Conservation (phyloP, 2,888 invertebrate species). For the Microchrysa polita region DNA sequence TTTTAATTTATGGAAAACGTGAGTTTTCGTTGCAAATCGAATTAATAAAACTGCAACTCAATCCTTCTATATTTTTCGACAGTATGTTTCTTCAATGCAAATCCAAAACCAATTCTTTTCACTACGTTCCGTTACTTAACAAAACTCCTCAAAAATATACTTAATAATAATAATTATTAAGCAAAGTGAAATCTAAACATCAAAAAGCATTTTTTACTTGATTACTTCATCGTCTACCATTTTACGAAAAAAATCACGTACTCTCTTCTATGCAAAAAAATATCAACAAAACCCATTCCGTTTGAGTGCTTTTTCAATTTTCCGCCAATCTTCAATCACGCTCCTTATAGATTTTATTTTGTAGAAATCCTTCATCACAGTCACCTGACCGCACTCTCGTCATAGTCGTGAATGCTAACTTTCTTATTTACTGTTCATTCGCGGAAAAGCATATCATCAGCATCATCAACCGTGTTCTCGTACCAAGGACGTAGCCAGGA, state of each 20-base stretch:
- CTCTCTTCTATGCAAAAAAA: constrained; percentile 13
- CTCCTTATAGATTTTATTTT: constrained; percentile 39
- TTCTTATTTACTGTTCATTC: constrained; percentile 38
- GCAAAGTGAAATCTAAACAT: constrained; percentile 29
- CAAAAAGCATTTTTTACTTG: constrained; percentile 43
- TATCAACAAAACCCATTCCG: no score
- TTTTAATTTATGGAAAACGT: no score
- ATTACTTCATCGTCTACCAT: constrained; percentile 24
- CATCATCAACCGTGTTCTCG: constrained; percentile 23
- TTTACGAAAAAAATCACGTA: constrained; percentile 16
- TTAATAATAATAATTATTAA: constrained; percentile 37
- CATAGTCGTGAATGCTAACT: constrained; percentile 33
- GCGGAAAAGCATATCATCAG: constrained; percentile 37
- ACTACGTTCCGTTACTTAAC: not conserved
- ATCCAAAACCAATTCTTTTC: not conserved
- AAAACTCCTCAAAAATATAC: not conserved
- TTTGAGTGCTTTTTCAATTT: constrained; percentile 44
- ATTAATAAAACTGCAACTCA: no score
- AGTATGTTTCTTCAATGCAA: no score
- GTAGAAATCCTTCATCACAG: constrained; percentile 13
- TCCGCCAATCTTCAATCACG: constrained; percentile 43
- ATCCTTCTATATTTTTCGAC: no score
- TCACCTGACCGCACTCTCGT: constrained; percentile 40
- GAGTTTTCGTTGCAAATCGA: no score
- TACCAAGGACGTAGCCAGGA: no score